Evolutionary conservation across 2,113 vertebrate species (phyloP), one percentile per base, ranked within the genome.

Genomic region (Perca fluviatilis): DNA sequence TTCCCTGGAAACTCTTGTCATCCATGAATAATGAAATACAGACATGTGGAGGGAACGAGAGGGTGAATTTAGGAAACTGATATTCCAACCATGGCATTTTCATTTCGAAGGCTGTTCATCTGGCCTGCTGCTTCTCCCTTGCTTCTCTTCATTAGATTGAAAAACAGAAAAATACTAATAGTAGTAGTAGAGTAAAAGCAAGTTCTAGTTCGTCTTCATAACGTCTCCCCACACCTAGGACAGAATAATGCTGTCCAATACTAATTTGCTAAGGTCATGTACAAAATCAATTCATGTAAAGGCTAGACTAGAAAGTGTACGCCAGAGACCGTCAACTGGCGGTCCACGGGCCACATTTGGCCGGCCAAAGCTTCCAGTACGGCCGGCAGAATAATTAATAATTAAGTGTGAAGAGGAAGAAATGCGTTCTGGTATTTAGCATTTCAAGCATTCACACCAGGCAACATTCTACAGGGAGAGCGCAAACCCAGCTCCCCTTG

Each of bases 11-110:
- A 79, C 30, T 36, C 62, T 69, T 78, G 78, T 79, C 87, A 86
- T 1, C 53, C 77, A 88, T 88, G 74, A 87, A 93, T 89, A 91
- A 90, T 87, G 75, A 21, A 90, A 83, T 66, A 82, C 13, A 78
- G 51, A 77, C 27, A 62, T 72, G 62, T 33, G 65, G 53, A 60
- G 9, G 72, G 40, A 84, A 46, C 1, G 13, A 75, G 23, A 60
- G 61, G 80, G 62, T 61, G 74, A 79, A 81, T 64, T 61, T 53
- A 51, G 57, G 43, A 82, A 81, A 78, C 21, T 71, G 25, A 73
- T 49, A 84, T 75, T 81, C 19, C 21, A 84, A 51, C 61, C 56
- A 43, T 66, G 43, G 72, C 50, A 66, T 63, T 51, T 69, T 49
- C 13, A 71, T 73, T 74, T 79, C 67, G 7, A 80, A 71, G 63